phyloP scores from a whole-genome alignment of 2,113 vertebrate species.

The Glaucomys volans region DNA sequence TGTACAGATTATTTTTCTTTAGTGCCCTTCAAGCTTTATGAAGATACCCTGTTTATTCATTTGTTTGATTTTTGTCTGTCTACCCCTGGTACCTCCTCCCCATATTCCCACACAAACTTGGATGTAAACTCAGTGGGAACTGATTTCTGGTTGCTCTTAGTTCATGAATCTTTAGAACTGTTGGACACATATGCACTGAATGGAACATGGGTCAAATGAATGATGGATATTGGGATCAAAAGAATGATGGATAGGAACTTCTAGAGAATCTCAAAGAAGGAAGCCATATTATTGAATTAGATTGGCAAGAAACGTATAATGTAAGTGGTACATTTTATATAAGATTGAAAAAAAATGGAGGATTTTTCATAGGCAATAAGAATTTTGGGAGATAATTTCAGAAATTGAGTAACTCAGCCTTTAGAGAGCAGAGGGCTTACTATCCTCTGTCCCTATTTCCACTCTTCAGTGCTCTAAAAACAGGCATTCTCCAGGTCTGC shows the following conservation, averaged over 20 bases:
- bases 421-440: not conserved
- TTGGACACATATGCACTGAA: not conserved
- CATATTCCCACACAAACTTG: not conserved
- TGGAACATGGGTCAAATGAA: not conserved
- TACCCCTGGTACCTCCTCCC: not conserved
- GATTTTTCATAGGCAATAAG: not conserved
- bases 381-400: constrained; percentile 35
- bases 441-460: not conserved
- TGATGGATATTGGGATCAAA: not conserved
- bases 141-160: not conserved
- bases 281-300: not conserved
- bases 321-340: not conserved
- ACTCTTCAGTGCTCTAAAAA: not conserved
- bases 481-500: not conserved
- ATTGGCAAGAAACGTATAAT: not conserved
- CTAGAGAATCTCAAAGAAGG: not conserved
- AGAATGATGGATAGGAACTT: not conserved
- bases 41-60: not conserved
- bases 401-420: not conserved
- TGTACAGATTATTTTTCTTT: not conserved
- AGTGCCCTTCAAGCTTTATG: not conserved
- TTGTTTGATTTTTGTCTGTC: not conserved
- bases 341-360: not conserved
- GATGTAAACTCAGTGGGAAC: not conserved
- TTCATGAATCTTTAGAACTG: not conserved